These are phyloP conservation scores for Timandra comae DNA, from an alignment of 2,888 invertebrate genomes.

Conservation along the genomic window DNA sequence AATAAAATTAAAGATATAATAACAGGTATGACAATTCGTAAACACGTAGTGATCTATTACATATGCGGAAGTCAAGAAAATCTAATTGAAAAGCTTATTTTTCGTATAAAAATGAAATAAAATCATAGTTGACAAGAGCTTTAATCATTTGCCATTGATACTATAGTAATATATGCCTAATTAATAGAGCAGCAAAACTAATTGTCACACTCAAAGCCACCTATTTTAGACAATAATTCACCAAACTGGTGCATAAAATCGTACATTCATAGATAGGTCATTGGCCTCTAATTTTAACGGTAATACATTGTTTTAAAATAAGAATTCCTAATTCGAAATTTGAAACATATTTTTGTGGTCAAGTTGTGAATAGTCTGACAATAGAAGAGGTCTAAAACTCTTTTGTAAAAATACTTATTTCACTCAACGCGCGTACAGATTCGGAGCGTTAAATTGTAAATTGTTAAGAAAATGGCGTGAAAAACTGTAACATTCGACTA, in stretches of 20 bases:
- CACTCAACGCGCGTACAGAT: slow-evolving; percentile 17
- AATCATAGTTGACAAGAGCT: slow-evolving; percentile 18
- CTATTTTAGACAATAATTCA: slow-evolving; percentile 33
- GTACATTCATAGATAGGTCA: slow-evolving; percentile 39
- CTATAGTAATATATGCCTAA: no score
- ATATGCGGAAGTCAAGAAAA: no score
- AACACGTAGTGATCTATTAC: no score
- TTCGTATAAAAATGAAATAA: no score
- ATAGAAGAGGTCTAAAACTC: slow-evolving; percentile 13
- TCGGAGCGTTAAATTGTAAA: slow-evolving; percentile 21
- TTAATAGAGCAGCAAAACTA: no score
- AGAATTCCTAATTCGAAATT: slow-evolving; percentile 46
- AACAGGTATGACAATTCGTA: no score
- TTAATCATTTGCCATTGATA: slow-evolving; percentile 29
- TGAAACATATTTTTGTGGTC: slow-evolving; percentile 26
- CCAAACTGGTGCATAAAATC: slow-evolving; percentile 65
- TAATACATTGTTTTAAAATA: slow-evolving; percentile 38
- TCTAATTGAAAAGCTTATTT: no score
- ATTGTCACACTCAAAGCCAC: slow-evolving; percentile 9
- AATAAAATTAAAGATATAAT: no score
- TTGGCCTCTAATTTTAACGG: slow-evolving; percentile 55
- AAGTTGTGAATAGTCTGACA: slow-evolving; percentile 26
- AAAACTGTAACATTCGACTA: slow-evolving; percentile 16
- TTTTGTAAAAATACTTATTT: slow-evolving; percentile 12
- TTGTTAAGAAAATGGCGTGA: slow-evolving; percentile 8